phyloP scores from a whole-genome alignment of 1,140 invertebrate genomes.

The Atta texana region DNA sequence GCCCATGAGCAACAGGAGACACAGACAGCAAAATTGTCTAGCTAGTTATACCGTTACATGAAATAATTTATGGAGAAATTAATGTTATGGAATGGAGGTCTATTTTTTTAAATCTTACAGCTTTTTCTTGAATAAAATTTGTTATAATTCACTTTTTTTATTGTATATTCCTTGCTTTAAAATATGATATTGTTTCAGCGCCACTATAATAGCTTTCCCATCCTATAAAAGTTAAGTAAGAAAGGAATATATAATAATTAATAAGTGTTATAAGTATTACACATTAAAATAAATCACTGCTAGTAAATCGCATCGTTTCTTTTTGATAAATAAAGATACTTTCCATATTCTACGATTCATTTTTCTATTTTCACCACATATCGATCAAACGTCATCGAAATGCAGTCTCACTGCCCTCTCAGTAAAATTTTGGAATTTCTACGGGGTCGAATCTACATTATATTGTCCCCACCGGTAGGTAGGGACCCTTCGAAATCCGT shows the following conservation, averaged over 20 bases:
- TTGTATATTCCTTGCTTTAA: too few species aligned
- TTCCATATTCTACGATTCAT: constrained; percentile 19
- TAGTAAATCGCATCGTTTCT: not conserved
- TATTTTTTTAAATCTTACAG: too few species aligned
- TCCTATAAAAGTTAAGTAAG: not conserved
- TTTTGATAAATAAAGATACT: constrained; percentile 6
- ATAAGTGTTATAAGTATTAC: not conserved
- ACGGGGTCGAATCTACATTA: constrained; percentile 34
- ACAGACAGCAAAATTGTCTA: not conserved
- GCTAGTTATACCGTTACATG: not conserved
- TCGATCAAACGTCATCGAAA: constrained; percentile 44
- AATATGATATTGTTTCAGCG: too few species aligned
- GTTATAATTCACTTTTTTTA: too few species aligned
- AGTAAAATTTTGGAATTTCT: constrained; percentile 69
- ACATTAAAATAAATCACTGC: not conserved
- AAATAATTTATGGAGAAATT: constrained; percentile 6
- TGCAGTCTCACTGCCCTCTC: not conserved
- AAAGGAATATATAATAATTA: constrained; percentile 8
- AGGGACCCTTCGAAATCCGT: constrained; percentile 72
- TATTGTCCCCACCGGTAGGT: constrained; percentile 48
- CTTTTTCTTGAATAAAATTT: too few species aligned
- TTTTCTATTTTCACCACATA: constrained; percentile 40
- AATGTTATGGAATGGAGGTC: too few species aligned
- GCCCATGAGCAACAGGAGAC: not conserved
- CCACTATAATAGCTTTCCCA: too few species aligned